Evolutionary conservation across 1,140 invertebrate species (phyloP), one percentile per base, ranked within the genome.

Genomic region (Gryllus bimaculatus): DNA sequence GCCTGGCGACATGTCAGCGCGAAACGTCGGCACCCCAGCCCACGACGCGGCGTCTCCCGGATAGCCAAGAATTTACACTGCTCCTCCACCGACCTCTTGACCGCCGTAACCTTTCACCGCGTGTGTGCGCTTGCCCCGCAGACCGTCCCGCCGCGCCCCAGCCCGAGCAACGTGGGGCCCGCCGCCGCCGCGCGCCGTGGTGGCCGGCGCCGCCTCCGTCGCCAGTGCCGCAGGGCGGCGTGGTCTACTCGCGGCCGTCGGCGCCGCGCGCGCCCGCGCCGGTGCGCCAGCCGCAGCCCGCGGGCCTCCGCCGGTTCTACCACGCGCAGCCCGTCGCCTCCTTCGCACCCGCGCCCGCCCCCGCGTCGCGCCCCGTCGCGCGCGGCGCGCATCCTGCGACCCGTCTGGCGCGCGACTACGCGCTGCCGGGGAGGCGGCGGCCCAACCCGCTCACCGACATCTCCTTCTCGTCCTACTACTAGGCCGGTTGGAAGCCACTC

Each of bases 351-450:
- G 47, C 48, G 20, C 79, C 75, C 73, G 47, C 73, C 48, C 79
- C 79, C 6, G 21, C 48, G n/a, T 21, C 74, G 8, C 54, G 74
- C 8, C n/a, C 75, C 76, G 10, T n/a, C 76, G 8, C 15, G 79
- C 15, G 47, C 47, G 90, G 90, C 73, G 90, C n/a, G 92, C n/a
- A 89, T 94, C 83, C 86, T 94, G n/a, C 20, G 93, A 94, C 83
- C 92, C 94, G 83, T n/a, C 87, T 95, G n/a, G 91, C 93, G 21
- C 90, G 92, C 82, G 93, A 95, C 81, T 94, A 93, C 83, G 91
- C 93, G 15, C 85, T 95, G 21, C 93, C 93, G 0, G 87, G n/a
- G n/a, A n/a, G n/a, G 91, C 82, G 89, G 89, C 73, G 88, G 87
- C 12, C 54, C 18, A 39, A 74, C 8, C 89, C 93, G 0, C 85